Evolutionary conservation across 1,140 invertebrate species (phyloP).

Genomic region (Diuraphis noxia): DNA sequence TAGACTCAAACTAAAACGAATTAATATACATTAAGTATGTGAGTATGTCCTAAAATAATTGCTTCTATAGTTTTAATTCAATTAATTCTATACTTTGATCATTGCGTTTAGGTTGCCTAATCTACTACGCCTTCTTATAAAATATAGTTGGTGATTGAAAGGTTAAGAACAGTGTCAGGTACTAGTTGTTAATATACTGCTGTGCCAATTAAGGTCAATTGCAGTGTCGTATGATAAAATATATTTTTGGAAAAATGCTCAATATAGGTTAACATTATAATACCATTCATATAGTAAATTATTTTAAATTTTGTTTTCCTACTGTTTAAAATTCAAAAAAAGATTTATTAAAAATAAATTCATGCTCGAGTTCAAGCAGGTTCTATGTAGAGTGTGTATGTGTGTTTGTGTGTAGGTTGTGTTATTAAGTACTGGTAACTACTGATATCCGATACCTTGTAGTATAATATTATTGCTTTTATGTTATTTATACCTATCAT

Average conservation of each 20-base stretch:
- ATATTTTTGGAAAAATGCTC: neutral
- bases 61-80: neutral
- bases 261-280: neutral
- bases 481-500: neutral
- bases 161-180: neutral
- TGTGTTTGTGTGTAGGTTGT: neutral
- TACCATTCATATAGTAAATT: neutral
- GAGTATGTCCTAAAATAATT: neutral
- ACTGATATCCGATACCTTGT: neutral
- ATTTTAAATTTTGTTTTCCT: neutral
- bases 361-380: neutral
- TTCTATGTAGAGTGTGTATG: no score
- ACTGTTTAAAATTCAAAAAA: neutral
- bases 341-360: neutral
- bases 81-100: neutral
- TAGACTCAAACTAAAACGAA: neutral
- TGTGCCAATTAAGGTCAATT: neutral
- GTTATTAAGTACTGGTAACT: neutral
- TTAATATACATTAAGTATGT: neutral
- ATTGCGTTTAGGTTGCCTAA: neutral
- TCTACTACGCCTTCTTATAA: neutral
- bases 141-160: neutral
- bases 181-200: neutral
- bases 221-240: neutral
- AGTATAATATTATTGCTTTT: neutral